These are phyloP conservation scores for Antechinus flavipes DNA, from an alignment of 2,113 vertebrate genomes.

Conservation along the genomic window DNA sequence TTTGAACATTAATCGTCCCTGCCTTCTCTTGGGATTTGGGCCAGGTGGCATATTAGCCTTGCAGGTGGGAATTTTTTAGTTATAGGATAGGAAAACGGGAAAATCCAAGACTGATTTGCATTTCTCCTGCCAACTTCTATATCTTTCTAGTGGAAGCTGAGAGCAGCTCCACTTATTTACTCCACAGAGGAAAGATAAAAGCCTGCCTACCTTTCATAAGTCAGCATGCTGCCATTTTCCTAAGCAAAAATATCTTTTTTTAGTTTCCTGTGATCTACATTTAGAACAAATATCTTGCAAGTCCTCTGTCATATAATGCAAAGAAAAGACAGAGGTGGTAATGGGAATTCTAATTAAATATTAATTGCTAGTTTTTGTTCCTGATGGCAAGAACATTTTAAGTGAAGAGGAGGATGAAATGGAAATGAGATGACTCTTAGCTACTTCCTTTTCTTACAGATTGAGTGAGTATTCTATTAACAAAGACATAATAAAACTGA, in stretches of 20 bases:
- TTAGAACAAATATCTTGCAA: conserved; percentile 30
- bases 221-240: conserved; percentile 47
- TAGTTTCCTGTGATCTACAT: conserved; percentile 46
- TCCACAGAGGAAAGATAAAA: conserved; percentile 31
- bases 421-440: conserved; percentile 38
- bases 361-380: conserved; percentile 32
- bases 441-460: conserved; percentile 17
- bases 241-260: conserved; percentile 32
- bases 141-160: conserved; percentile 41
- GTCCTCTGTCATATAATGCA: conserved; percentile 38
- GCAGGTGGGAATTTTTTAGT: conserved; percentile 51
- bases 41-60: conserved; percentile 49
- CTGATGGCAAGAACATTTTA: conserved; percentile 48
- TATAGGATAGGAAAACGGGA: conserved; percentile 36
- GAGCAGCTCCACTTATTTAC: conserved; percentile 43
- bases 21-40: conserved; percentile 39
- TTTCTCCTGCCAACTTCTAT: conserved; percentile 50
- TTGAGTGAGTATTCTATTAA: conserved; percentile 37
- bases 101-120: conserved; percentile 54
- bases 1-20: conserved; percentile 39
- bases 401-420: conserved; percentile 60
- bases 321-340: neutral
- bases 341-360: conserved; percentile 40
- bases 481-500: conserved; percentile 32
- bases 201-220: conserved; percentile 15